Evolutionary conservation across 2,888 invertebrate genomes (phyloP).

Genomic region (Drosophila pseudotakahashii): DNA sequence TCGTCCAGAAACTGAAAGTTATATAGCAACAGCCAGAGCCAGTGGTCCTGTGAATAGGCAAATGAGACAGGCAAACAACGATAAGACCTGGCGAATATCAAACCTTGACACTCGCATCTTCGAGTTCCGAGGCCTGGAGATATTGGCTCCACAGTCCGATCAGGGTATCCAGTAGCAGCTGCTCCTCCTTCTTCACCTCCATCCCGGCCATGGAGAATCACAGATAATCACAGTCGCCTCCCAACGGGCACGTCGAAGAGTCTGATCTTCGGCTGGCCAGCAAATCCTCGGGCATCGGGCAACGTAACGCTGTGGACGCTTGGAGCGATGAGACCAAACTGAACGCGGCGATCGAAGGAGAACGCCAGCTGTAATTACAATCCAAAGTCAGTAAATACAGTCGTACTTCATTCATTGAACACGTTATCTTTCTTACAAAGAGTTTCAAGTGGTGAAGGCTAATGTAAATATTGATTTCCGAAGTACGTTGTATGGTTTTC

Average conservation of each 20-base stretch:
- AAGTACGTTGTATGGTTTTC: not conserved
- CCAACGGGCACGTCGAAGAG: conserved; percentile 20
- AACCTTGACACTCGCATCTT: conserved; percentile 75
- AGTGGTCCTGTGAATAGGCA: conserved; percentile 71
- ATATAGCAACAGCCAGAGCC: conserved; percentile 80
- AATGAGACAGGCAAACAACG: conserved; percentile 12
- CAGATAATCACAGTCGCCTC: conserved; percentile 38
- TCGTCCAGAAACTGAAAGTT: conserved; percentile 77
- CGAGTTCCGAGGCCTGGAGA: conserved; percentile 61
- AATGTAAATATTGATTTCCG: not conserved
- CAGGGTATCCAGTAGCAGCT: conserved; percentile 74
- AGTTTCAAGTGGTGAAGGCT: not conserved
- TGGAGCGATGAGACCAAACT: conserved; percentile 61
- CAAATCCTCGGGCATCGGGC: conserved; percentile 56
- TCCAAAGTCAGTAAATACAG: conserved; percentile 21
- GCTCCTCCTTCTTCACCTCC: conserved; percentile 29
- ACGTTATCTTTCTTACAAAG: not conserved
- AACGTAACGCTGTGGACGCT: conserved; percentile 59
- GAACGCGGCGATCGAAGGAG: conserved; percentile 35
- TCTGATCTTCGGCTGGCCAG: conserved; percentile 33
- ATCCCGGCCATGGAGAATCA: conserved; percentile 57
- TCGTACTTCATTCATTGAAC: not conserved
- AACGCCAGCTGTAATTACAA: conserved; percentile 58
- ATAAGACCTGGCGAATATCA: conserved; percentile 28
- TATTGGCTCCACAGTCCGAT: conserved; percentile 80